phyloP scores from a whole-genome alignment of 2,888 invertebrate genomes.

The Colletes collaris region DNA sequence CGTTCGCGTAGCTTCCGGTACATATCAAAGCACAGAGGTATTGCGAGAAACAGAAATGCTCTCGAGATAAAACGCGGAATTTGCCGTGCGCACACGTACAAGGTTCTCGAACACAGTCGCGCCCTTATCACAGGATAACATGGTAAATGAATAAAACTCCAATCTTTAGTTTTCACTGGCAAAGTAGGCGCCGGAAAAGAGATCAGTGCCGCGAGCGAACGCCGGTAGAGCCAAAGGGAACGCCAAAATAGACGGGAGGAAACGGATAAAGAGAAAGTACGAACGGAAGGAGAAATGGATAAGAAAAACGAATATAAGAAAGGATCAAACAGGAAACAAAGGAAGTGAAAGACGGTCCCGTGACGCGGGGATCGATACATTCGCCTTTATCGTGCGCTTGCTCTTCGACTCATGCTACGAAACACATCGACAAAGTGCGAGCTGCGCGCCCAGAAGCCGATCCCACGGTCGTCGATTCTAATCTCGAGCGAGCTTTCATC shows the following conservation, averaged over 20 bases:
- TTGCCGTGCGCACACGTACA: neutral
- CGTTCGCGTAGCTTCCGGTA: neutral
- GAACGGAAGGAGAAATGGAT: neutral
- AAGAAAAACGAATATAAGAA: slow-evolving; percentile 26
- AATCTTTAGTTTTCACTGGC: slow-evolving; percentile 49
- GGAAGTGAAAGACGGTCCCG: slow-evolving; percentile 52
- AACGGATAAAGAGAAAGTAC: too few species aligned
- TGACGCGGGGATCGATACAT: slow-evolving; percentile 64
- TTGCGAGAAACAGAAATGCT: neutral
- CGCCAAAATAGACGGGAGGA: neutral
- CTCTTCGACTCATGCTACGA: slow-evolving; percentile 45
- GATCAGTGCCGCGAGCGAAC: neutral
- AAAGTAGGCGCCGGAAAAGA: slow-evolving; percentile 12
- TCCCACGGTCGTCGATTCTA: slow-evolving; percentile 58
- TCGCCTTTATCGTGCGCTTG: slow-evolving; percentile 62
- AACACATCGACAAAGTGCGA: slow-evolving; percentile 31
- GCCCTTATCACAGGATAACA: slow-evolving; percentile 14
- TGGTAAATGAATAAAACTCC: slow-evolving; percentile 66
- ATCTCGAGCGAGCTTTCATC: slow-evolving; percentile 57
- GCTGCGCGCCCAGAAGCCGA: slow-evolving; percentile 53
- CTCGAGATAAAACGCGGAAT: slow-evolving; percentile 10
- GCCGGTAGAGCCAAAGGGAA: neutral
- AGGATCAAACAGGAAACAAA: slow-evolving; percentile 43
- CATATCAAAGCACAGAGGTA: neutral
- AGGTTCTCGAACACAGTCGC: neutral